These are phyloP conservation scores for Drosophila virilis DNA, from an alignment of 1,140 invertebrate species.

Conservation along the genomic window DNA sequence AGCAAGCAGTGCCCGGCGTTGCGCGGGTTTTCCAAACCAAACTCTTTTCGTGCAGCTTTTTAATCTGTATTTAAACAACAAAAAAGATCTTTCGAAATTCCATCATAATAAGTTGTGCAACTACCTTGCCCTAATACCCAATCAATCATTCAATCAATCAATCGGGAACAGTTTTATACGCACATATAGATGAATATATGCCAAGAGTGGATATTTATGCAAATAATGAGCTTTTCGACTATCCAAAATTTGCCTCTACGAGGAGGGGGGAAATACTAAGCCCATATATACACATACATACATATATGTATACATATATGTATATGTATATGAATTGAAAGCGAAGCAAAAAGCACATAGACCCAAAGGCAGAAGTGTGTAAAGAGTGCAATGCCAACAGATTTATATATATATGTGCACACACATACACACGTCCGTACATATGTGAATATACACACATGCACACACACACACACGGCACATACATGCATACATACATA, in stretches of 20 bases:
- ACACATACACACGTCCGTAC: not conserved
- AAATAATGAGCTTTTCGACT: not conserved
- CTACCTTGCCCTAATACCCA: no score
- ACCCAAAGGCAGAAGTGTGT: slow-evolving; percentile 16
- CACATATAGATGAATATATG: no score
- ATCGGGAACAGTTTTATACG: no score
- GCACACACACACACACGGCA: not conserved
- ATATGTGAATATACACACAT: not conserved
- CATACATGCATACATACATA: not conserved
- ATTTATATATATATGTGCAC: not conserved
- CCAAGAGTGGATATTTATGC: not conserved
- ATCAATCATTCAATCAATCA: no score
- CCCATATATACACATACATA: not conserved
- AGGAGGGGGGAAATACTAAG: not conserved
- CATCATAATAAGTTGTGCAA: no score
- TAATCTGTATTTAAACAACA: no score
- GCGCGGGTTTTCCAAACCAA: no score
- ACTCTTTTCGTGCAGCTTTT: no score
- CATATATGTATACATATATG: not conserved
- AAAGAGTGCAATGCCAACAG: slow-evolving; percentile 54
- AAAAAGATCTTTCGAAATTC: no score
- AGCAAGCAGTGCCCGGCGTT: no score
- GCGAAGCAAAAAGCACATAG: slow-evolving; percentile 15
- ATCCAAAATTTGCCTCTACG: no score
- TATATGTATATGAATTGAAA: not conserved